Evolutionary conservation across 2,797 vertebrate genomes (phyloP), one percentile per base, ranked within the genome.

Genomic region (Squalus acanthias): DNA sequence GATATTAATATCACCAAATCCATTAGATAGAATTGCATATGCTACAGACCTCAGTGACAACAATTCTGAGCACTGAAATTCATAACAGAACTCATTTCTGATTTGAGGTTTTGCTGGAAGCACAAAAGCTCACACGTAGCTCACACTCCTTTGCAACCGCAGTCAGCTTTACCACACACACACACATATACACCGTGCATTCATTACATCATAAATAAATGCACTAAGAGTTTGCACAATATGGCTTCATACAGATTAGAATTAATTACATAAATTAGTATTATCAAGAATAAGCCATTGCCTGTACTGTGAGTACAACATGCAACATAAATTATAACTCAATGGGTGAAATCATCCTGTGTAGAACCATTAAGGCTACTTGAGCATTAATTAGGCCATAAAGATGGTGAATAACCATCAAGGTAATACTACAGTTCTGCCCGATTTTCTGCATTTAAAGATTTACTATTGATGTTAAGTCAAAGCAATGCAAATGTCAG

Each of bases 211-310:
- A 33, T 60, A 91, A 91, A 91, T 91, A 63, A 50, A 53, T 87
- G 22, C 46, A 70, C 69, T 70, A 69, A 74, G 74, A 13, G 74
- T n/a, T 76, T n/a, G 33, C 10, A 63, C 26, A 63, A 63, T 33
- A 91, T 63, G 57, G 63, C 57, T 91, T 82, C n/a, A 6, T 12
- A 29, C 88, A 91, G 88, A 60, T 63, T 91, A 60, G n/a, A 63
- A 91, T 63, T 33, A 63, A 91, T 91, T 91, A 60, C 57, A 91
- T 91, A 63, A 91, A 91, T 91, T 60, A 91, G 29, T 12, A 91
- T 13, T 15, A n/a, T 91, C 88, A 91, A n/a, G 3, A 12, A 60
- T 29, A 91, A 29, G 29, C 57, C 53, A 91, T n/a, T 53, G 4
- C 88, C 10, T 33, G 26, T 60, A 82, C 46, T 46, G 39, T 46